phyloP scores from a whole-genome alignment of 2,113 vertebrate species.

The Syngnathus scovelli region DNA sequence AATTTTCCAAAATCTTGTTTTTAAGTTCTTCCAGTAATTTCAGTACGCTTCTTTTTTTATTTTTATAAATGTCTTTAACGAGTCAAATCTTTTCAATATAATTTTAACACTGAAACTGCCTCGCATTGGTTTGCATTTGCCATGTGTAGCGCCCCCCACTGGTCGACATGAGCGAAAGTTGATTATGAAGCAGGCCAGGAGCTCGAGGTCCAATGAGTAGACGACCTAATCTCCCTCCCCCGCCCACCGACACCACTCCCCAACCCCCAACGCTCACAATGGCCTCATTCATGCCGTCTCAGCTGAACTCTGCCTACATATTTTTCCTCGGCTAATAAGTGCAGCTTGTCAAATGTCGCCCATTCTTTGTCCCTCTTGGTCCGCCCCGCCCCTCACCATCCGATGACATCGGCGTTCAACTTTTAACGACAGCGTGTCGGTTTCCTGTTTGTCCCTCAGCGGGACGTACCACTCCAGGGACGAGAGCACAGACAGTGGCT shows the following conservation, averaged over 20 bases:
- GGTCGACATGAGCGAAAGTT: slow-evolving; percentile 28
- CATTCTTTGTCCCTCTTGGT: slow-evolving; percentile 32
- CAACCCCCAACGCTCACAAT: slow-evolving; percentile 61
- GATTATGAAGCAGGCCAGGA: slow-evolving; percentile 65
- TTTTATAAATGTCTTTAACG: too few species aligned
- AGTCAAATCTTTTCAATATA: too few species aligned
- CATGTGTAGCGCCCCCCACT: neutral
- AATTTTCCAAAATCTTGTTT: too few species aligned
- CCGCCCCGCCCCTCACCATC: slow-evolving; percentile 25
- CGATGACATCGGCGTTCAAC: neutral
- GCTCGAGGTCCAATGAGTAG: slow-evolving; percentile 69
- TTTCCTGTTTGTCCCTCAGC: slow-evolving; percentile 58
- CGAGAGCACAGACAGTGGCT: slow-evolving; percentile 95
- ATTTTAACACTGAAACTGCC: too few species aligned
- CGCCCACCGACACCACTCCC: slow-evolving; percentile 34
- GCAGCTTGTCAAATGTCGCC: slow-evolving; percentile 67
- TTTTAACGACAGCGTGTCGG: slow-evolving; percentile 24
- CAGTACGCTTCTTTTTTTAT: too few species aligned
- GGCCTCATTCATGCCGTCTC: slow-evolving; percentile 71
- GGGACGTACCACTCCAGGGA: slow-evolving; percentile 98
- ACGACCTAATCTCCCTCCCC: slow-evolving; percentile 59
- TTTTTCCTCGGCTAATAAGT: slow-evolving; percentile 73
- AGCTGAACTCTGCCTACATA: slow-evolving; percentile 71
- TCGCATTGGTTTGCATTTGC: too few species aligned
- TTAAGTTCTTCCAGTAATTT: too few species aligned